A percentile compares a stretch with the other conserved stretches of the same genome.
Evolutionary conservation across 2,113 vertebrate genomes (phyloP).

Genomic region (Ifrita kowaldi): DNA sequence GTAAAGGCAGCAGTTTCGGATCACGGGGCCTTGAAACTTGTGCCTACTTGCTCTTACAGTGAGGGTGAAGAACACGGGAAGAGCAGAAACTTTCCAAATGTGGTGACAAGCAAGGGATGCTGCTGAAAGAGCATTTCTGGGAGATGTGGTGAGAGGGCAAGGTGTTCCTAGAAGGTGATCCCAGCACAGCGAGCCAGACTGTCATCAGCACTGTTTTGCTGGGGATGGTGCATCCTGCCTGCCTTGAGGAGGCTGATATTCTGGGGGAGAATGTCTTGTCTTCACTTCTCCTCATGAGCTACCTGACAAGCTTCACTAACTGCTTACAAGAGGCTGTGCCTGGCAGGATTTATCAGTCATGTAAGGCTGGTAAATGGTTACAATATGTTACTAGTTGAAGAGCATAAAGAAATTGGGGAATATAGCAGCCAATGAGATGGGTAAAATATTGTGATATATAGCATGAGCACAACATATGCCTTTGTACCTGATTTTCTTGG

Average conservation of each 20-base stretch:
- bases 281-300: neutral
- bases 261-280: neutral
- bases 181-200: neutral
- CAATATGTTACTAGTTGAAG: neutral
- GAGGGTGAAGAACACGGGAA: neutral
- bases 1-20: neutral
- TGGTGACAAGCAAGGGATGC: neutral
- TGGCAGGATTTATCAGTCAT: neutral
- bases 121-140: neutral
- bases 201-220: neutral
- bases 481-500: neutral
- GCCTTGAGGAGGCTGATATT: neutral
- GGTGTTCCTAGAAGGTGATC: neutral
- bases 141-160: neutral
- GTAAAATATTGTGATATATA: neutral
- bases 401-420: neutral
- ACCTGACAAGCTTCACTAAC: neutral
- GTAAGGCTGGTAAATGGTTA: neutral
- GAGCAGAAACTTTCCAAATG: neutral
- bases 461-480: neutral
- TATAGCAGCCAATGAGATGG: neutral
- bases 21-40: rapidly evolving
- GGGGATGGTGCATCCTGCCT: neutral
- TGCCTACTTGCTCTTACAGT: neutral
- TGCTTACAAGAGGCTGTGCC: neutral